phyloP scores from a whole-genome alignment of 2,797 vertebrate species.

The Holocentrus rufus region DNA sequence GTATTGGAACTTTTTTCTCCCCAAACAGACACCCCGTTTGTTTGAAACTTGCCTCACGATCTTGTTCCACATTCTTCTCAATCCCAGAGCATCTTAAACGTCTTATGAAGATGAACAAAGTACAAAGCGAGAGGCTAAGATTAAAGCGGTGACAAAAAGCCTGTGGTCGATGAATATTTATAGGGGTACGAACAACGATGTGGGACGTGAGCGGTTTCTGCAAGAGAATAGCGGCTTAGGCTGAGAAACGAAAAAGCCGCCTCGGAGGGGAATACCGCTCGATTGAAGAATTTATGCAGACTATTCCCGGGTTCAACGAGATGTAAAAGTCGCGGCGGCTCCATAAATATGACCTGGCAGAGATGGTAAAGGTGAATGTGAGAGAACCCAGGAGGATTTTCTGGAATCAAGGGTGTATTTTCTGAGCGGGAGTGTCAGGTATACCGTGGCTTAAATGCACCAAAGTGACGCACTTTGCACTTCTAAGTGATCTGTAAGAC shows the following conservation, averaged over 20 bases:
- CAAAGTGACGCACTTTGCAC: background rate
- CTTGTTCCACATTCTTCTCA: background rate
- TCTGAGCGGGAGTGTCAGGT: too few relatives aligned
- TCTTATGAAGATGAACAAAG: slow-evolving; percentile 1
- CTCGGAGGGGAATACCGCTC: slow-evolving; percentile 1
- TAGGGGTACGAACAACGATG: background rate
- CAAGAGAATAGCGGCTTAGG: background rate
- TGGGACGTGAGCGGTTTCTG: background rate
- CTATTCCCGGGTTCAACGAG: background rate
- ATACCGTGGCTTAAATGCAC: background rate
- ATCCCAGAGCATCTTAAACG: background rate
- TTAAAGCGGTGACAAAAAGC: slow-evolving; percentile 12
- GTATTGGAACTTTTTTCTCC: background rate
- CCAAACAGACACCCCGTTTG: background rate
- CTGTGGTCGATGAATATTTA: slow-evolving; percentile 11
- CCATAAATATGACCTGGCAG: background rate
- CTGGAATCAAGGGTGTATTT: too few relatives aligned
- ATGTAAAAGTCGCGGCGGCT: background rate
- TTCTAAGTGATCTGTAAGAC: background rate
- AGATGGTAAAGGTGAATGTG: background rate
- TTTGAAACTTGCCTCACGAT: slow-evolving; percentile 15
- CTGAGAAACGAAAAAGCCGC: background rate
- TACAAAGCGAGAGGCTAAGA: background rate
- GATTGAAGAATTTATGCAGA: background rate
- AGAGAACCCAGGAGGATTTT: too few relatives aligned